These are phyloP conservation scores for Belonocnema kinseyi DNA, from an alignment of 1,140 invertebrate species.

Conservation along the genomic window DNA sequence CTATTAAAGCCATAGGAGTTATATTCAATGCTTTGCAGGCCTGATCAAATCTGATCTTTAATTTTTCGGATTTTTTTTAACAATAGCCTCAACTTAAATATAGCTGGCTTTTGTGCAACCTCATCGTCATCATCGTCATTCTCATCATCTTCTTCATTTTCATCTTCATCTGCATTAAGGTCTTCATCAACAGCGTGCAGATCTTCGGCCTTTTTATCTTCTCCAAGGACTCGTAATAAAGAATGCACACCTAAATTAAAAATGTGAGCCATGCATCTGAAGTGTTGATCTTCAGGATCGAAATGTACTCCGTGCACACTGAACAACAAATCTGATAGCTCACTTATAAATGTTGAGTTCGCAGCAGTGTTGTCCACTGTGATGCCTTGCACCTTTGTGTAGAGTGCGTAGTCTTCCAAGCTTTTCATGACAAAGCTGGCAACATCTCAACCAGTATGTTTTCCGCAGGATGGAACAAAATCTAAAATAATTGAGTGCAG, in stretches of 20 bases:
- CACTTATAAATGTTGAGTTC: background rate
- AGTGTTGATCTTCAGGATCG: too few relatives aligned
- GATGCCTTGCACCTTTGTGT: background rate
- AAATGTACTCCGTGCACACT: too few relatives aligned
- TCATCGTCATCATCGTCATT: too few relatives aligned
- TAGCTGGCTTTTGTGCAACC: too few relatives aligned
- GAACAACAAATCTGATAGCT: background rate
- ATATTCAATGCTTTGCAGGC: too few relatives aligned
- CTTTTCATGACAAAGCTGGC: background rate
- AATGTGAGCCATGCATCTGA: too few relatives aligned
- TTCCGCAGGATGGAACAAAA: conserved; percentile 5
- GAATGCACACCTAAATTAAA: too few relatives aligned
- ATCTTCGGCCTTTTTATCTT: background rate
- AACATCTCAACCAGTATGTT: conserved; percentile 20
- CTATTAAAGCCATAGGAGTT: too few relatives aligned
- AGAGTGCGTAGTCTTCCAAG: background rate
- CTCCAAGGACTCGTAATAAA: too few relatives aligned
- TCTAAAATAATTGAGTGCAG: conserved; percentile 18
- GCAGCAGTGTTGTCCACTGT: background rate
- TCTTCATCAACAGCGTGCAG: background rate
- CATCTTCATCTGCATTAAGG: background rate
- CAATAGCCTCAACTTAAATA: too few relatives aligned
- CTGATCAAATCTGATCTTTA: too few relatives aligned
- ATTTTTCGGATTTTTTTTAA: too few relatives aligned
- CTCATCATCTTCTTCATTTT: background rate